Conservation (phyloP, 2,797 vertebrate genomes). For the Cyprinella venusta region DNA sequence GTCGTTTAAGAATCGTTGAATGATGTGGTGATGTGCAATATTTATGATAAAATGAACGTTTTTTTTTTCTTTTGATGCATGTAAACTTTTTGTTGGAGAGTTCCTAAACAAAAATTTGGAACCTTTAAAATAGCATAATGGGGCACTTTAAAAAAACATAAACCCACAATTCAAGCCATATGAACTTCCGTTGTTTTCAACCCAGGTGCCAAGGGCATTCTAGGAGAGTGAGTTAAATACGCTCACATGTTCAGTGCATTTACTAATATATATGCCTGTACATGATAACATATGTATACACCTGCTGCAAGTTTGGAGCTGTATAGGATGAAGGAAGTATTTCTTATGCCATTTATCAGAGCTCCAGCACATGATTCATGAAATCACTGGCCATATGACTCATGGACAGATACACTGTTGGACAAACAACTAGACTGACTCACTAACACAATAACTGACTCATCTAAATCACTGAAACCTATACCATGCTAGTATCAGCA, state of each 20-base stretch:
- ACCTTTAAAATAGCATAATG: too few species aligned
- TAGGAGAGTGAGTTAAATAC: not conserved
- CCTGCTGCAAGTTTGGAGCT: conserved; percentile 14
- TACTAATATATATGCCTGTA: not conserved
- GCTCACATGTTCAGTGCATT: not conserved
- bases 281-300: not conserved
- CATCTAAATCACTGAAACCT: conserved; percentile 43
- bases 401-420: conserved; percentile 50
- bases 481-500: conserved; percentile 20
- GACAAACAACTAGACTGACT: conserved; percentile 50
- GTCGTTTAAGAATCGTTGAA: too few species aligned
- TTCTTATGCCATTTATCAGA: conserved; percentile 7
- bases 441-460: conserved; percentile 46
- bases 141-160: too few species aligned
- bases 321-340: not conserved
- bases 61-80: too few species aligned
- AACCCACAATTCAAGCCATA: not conserved
- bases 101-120: too few species aligned
- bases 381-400: conserved; percentile 57
- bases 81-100: too few species aligned
- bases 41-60: too few species aligned
- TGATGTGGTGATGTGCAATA: too few species aligned
- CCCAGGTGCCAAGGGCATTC: not conserved
- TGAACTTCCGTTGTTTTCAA: not conserved
- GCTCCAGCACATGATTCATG: conserved; percentile 43